Evolutionary conservation across 2,113 vertebrate genomes (phyloP).

Genomic region (Cyprinodon tularosa): DNA sequence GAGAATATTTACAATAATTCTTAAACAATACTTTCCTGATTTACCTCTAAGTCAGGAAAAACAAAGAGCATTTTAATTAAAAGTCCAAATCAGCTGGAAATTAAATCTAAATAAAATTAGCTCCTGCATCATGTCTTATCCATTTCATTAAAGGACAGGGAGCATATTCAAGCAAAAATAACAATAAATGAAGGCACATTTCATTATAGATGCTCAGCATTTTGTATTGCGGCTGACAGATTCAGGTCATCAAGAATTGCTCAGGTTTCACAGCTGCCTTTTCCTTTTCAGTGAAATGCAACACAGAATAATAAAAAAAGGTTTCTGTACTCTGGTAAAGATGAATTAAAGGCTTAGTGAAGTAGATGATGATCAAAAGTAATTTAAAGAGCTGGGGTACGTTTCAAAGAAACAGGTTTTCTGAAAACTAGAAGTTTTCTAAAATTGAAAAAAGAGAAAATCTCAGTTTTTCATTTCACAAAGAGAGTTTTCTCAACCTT

Average conservation of each 20-base stretch:
- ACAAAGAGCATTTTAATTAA: slow-evolving; percentile 32
- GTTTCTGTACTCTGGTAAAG: background rate
- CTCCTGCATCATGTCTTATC: slow-evolving; percentile 39
- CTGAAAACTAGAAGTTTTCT: too few species aligned
- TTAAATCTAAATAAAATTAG: slow-evolving; percentile 36
- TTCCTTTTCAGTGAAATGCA: slow-evolving; percentile 19
- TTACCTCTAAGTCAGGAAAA: slow-evolving; percentile 11
- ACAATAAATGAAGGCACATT: slow-evolving; percentile 25
- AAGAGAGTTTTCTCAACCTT: too few species aligned
- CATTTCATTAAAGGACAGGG: slow-evolving; percentile 41
- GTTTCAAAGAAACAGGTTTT: too few species aligned
- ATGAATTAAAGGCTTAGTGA: background rate
- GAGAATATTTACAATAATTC: background rate
- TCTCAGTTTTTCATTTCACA: too few species aligned
- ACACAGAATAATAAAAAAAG: background rate
- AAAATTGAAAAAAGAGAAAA: too few species aligned
- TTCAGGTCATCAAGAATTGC: slow-evolving; percentile 28
- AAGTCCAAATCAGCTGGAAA: slow-evolving; percentile 37
- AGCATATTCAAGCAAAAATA: slow-evolving; percentile 16
- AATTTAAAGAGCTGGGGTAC: background rate
- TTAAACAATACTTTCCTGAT: slow-evolving; percentile 6
- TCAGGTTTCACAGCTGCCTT: slow-evolving; percentile 17
- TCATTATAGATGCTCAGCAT: slow-evolving; percentile 35
- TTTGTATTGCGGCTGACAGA: slow-evolving; percentile 32
- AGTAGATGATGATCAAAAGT: background rate